phyloP scores from a whole-genome alignment of 1,140 invertebrate genomes.

The Bombus polaris region DNA sequence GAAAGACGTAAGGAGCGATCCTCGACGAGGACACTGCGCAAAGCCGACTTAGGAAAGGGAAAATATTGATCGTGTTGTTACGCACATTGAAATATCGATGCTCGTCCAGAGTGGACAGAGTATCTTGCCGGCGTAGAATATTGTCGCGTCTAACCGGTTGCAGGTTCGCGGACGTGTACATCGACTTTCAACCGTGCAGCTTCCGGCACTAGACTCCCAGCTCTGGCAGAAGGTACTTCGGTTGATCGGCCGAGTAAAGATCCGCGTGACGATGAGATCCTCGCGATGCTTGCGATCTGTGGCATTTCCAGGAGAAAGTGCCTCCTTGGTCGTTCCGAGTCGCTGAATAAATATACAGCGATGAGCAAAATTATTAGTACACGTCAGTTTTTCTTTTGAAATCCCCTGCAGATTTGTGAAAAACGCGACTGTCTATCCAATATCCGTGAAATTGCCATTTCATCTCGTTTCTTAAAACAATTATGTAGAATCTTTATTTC shows the following conservation, averaged over 20 bases:
- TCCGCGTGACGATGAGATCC: constrained; percentile 15
- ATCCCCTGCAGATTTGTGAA: neutral
- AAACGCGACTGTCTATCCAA: no score
- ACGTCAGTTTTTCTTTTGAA: neutral
- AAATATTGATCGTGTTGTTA: constrained; percentile 40
- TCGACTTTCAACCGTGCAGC: constrained; percentile 46
- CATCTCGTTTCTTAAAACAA: no score
- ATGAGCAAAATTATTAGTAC: neutral
- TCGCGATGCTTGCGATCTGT: constrained; percentile 22
- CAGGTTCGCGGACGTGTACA: constrained; percentile 14
- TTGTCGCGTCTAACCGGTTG: constrained; percentile 56
- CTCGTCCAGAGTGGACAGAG: constrained; percentile 20
- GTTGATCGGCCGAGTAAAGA: constrained; percentile 31
- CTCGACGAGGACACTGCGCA: neutral
- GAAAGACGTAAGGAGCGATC: constrained; percentile 9
- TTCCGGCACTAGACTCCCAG: constrained; percentile 32
- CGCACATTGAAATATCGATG: constrained; percentile 45
- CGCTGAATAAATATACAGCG: constrained; percentile 24
- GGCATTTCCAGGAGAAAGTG: constrained; percentile 56
- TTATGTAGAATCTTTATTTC: no score
- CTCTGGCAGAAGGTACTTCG: constrained; percentile 18
- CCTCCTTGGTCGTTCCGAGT: constrained; percentile 19
- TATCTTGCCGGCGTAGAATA: constrained; percentile 4
- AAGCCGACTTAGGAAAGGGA: neutral
- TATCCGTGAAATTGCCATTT: no score